Evolutionary conservation across 2,888 invertebrate species (phyloP), one percentile per base, ranked within the genome.

Genomic region (Antitype chi): DNA sequence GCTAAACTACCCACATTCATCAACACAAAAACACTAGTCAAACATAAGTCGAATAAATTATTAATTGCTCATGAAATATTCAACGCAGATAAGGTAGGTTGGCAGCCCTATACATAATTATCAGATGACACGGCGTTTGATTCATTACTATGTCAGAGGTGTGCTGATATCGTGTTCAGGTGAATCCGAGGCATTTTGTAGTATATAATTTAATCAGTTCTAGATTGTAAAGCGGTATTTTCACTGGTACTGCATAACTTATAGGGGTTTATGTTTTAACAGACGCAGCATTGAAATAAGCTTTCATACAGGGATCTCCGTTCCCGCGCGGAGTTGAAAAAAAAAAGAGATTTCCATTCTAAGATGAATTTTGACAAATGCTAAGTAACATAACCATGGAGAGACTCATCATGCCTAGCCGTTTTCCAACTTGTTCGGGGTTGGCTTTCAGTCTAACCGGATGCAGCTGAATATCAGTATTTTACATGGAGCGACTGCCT

Each of bases 71-170:
- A 72, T 78, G 69, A 82, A 82, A 82, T 78, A 81, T 81, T 78
- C 72, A 78, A 55, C 23, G 6, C 8, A 20, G 43, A 55, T 43
- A 57, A 64, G 47, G 25, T 11, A 60, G 17, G 55, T n/a, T 55
- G 72, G 59, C 67, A 81, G 57, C 79, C 62, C 67, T 81, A 53
- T 15, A 62, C 55, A 67, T 52, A 76, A 68, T 76, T 63, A 84
- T 84, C 53, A 43, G 53, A 68, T 76, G 81, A 57, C 81, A 62
- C 23, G 63, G 25, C 75, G 69, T 74, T 80, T 81, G 85, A 89
- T 85, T 84, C 74, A 82, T 85, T 85, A 87, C 81, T 85, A 66
- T 88, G 88, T 85, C 87, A 89, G 85, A 88, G 89, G 66, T 85
- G 84, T 47, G 83, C 77, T 81, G 67, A 70, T 78, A 74, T 71